These are phyloP conservation scores for Riparia riparia DNA, from an alignment of 2,113 vertebrate genomes.

Conservation along the genomic window DNA sequence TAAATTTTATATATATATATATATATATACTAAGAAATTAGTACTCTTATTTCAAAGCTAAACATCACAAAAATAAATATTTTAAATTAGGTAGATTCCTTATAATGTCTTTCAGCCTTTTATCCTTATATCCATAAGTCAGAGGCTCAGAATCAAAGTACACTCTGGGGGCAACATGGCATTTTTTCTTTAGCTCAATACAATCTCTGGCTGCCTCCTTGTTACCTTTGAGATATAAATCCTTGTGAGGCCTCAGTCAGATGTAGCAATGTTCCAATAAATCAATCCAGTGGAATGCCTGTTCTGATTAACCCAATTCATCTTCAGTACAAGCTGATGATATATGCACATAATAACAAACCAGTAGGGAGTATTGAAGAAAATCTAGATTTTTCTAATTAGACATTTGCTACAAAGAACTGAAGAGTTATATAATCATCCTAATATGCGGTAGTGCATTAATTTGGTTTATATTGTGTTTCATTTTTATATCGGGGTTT, in stretches of 20 bases:
- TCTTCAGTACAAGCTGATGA: constrained; percentile 12
- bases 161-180: not conserved
- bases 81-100: not conserved
- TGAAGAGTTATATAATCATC: not conserved
- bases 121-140: constrained; percentile 12
- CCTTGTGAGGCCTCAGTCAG: not conserved
- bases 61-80: not conserved
- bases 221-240: constrained; percentile 28
- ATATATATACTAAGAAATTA: not conserved
- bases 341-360: constrained; percentile 14
- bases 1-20: no score
- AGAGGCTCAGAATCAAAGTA: constrained; percentile 51
- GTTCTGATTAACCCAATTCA: constrained; percentile 23
- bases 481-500: no score
- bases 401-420: not conserved
- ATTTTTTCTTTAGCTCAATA: constrained; percentile 46
- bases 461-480: no score
- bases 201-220: not conserved
- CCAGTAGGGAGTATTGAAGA: not conserved
- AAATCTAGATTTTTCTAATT: constrained; percentile 29
- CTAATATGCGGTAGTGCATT: not conserved
- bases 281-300: not conserved
- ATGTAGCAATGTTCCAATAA: constrained; percentile 6
- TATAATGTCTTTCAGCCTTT: constrained; percentile 29
- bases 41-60: constrained; percentile 15